phyloP scores from a whole-genome alignment of 2,113 vertebrate genomes.

The Motacilla alba region DNA sequence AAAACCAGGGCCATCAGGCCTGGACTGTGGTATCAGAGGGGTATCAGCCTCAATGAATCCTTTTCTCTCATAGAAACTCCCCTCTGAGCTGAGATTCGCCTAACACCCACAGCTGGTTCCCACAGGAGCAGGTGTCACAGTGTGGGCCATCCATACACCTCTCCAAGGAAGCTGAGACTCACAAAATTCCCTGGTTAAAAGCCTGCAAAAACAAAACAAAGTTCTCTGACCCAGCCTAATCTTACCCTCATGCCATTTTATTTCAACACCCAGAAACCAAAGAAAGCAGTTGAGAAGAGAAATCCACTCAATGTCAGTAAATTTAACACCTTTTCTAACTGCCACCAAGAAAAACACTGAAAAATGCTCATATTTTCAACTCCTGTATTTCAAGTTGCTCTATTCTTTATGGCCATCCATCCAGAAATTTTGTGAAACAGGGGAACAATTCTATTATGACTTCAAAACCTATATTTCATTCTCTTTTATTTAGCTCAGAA shows the following conservation, averaged over 20 bases:
- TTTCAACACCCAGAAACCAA: neutral
- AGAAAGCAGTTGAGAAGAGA: neutral
- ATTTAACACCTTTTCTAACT: neutral
- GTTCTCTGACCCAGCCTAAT: neutral
- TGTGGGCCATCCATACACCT: neutral
- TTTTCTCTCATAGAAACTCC: neutral
- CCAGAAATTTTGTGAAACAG: neutral
- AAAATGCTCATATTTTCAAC: neutral
- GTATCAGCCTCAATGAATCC: neutral
- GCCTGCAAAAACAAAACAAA: neutral
- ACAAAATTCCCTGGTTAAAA: neutral
- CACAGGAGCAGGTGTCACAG: neutral
- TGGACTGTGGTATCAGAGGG: neutral
- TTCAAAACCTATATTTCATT: neutral
- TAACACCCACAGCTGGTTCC: neutral
- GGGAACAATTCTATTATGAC: neutral
- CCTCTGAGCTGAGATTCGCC: neutral
- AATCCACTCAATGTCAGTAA: neutral
- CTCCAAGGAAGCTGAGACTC: neutral
- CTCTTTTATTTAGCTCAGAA: neutral
- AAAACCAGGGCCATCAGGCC: neutral
- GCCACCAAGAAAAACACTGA: neutral
- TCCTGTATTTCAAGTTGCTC: neutral
- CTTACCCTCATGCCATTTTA: neutral
- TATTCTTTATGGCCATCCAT: neutral